phyloP scores from a whole-genome alignment of 1,140 invertebrate genomes.

The Trachymyrmex septentrionalis region DNA sequence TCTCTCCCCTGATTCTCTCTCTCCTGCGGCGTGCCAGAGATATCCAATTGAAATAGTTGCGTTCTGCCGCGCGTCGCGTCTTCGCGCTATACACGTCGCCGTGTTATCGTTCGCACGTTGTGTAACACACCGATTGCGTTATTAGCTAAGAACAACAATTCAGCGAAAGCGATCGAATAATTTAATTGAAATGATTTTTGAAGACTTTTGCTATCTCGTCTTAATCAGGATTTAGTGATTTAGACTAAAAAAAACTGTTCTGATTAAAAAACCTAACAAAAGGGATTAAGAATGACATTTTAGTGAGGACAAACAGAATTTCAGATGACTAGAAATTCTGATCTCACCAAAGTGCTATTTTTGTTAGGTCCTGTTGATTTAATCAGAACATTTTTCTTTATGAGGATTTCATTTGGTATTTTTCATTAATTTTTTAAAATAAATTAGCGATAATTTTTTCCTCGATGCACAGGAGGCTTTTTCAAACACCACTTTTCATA shows the following conservation, averaged over 20 bases:
- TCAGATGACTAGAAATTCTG: too few species aligned
- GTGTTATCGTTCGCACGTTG: slow-evolving; percentile 10
- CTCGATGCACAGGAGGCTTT: background rate
- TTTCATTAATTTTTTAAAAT: background rate
- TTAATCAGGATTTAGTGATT: background rate
- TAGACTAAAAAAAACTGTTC: too few species aligned
- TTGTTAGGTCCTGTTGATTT: too few species aligned
- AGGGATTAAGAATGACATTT: too few species aligned
- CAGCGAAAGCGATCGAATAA: background rate
- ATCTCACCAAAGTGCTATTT: too few species aligned
- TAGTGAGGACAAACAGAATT: too few species aligned
- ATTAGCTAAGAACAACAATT: background rate
- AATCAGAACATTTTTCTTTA: too few species aligned
- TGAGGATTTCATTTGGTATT: background rate
- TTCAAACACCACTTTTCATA: slow-evolving; percentile 45
- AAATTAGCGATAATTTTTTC: background rate
- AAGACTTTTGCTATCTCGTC: background rate
- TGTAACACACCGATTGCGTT: background rate
- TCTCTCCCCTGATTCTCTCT: slow-evolving; percentile 41
- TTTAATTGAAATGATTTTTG: background rate
- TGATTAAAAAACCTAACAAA: too few species aligned
- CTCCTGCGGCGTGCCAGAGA: slow-evolving; percentile 44
- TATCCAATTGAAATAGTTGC: slow-evolving; percentile 60
- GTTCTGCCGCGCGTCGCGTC: slow-evolving; percentile 31
- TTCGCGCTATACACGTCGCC: slow-evolving; percentile 9